These are phyloP conservation scores for Chaetorhynchus papuensis DNA, from an alignment of 2,113 vertebrate genomes.

Conservation along the genomic window DNA sequence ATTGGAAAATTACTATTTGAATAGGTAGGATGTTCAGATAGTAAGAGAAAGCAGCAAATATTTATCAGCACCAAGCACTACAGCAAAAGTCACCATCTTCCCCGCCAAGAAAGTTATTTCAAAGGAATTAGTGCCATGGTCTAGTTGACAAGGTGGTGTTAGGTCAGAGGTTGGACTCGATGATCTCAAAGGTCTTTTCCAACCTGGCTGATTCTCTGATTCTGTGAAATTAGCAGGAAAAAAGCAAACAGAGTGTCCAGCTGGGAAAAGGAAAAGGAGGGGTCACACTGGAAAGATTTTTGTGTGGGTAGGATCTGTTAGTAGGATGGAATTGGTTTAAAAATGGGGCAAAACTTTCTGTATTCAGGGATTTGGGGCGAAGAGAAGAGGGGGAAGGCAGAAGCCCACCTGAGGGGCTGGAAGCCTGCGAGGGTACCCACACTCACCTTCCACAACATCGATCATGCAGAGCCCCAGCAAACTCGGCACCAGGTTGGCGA, in stretches of 20 bases:
- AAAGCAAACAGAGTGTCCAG: neutral
- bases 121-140: neutral
- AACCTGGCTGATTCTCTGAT: neutral
- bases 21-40: neutral
- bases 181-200: neutral
- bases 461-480: constrained; percentile 95
- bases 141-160: neutral
- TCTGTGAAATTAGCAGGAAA: neutral
- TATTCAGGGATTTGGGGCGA: neutral
- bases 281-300: neutral
- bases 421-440: accelerated
- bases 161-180: neutral
- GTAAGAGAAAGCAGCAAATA: neutral
- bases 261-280: neutral
- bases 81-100: neutral
- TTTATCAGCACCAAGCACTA: neutral
- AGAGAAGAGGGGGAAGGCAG: accelerated
- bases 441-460: constrained; percentile 94
- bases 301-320: neutral
- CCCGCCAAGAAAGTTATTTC: neutral
- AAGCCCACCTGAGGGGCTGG: accelerated
- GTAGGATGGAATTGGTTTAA: neutral
- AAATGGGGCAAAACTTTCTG: neutral
- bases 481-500: constrained; percentile 85
- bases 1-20: neutral